Percentiles rank a stretch among this genome's conserved stretches.
Evolutionary conservation across 2,113 vertebrate species (phyloP).

Genomic region (Piaya cayana): DNA sequence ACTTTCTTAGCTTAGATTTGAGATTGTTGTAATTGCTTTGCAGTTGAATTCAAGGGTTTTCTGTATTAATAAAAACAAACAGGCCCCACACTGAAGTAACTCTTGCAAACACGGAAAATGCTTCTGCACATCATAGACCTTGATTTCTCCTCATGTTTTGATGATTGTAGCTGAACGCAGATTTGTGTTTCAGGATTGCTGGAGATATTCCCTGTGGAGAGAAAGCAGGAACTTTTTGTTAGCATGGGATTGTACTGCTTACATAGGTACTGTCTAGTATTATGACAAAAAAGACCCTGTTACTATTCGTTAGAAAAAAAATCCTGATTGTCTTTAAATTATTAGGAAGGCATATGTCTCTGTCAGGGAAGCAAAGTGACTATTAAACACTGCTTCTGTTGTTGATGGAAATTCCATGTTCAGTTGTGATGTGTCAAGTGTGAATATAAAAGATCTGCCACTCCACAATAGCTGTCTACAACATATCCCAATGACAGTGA

Average conservation of each 20-base stretch:
- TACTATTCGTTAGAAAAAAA: background rate
- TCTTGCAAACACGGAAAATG: background rate
- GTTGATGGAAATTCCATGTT: background rate
- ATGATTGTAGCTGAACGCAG: background rate
- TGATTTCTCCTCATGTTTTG: background rate
- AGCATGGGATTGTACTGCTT: background rate
- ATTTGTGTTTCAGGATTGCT: background rate
- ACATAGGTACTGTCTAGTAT: background rate
- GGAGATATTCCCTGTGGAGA: background rate
- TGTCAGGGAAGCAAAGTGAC: background rate
- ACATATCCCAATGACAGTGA: background rate
- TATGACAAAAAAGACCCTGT: background rate
- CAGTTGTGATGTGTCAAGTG: background rate
- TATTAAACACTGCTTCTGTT: background rate
- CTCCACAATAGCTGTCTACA: background rate
- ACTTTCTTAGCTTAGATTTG: background rate
- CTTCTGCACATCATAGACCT: background rate
- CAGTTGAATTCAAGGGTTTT: background rate
- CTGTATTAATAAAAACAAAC: background rate
- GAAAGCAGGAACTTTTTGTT: background rate
- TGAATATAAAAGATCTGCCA: background rate
- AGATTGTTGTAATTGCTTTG: background rate
- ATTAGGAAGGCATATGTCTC: background rate
- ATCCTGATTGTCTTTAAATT: background rate
- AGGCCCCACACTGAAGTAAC: background rate